These are phyloP conservation scores for Mactromeris polynyma DNA, from an alignment of 2,888 invertebrate species.

Conservation along the genomic window DNA sequence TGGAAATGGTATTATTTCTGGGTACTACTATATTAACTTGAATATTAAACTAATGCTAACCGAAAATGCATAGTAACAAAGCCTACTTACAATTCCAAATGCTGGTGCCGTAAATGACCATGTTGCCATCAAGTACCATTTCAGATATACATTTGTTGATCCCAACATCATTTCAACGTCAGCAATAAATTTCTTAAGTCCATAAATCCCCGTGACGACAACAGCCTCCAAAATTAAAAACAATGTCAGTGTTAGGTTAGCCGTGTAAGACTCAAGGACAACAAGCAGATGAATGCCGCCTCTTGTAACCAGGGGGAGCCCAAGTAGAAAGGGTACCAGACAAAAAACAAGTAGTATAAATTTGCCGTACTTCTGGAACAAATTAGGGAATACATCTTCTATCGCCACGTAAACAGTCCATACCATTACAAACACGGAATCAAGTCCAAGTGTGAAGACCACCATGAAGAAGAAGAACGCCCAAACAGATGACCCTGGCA, in stretches of 20 bases:
- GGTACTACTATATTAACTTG: too few relatives aligned
- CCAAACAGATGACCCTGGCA: slow-evolving; percentile 42
- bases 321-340: slow-evolving; percentile 12
- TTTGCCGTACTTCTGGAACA: neutral
- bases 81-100: slow-evolving; percentile 34
- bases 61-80: too few relatives aligned
- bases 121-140: slow-evolving; percentile 21
- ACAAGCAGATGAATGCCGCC: slow-evolving; percentile 36
- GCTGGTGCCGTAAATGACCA: slow-evolving; percentile 32
- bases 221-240: slow-evolving; percentile 28
- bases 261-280: slow-evolving; percentile 25
- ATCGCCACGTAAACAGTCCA: slow-evolving; percentile 22
- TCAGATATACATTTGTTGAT: neutral
- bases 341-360: slow-evolving; percentile 11
- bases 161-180: slow-evolving; percentile 51
- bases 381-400: slow-evolving; percentile 21
- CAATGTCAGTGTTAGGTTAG: slow-evolving; percentile 5
- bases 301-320: slow-evolving; percentile 41
- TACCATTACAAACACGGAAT: slow-evolving; percentile 33
- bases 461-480: slow-evolving; percentile 41
- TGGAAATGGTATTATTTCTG: too few relatives aligned
- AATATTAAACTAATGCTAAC: too few relatives aligned
- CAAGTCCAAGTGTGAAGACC: slow-evolving; percentile 45
- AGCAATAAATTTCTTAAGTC: slow-evolving; percentile 17
- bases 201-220: slow-evolving; percentile 26